These are phyloP conservation scores for Bombycilla garrulus DNA, from an alignment of 2,113 vertebrate species.

Conservation along the genomic window DNA sequence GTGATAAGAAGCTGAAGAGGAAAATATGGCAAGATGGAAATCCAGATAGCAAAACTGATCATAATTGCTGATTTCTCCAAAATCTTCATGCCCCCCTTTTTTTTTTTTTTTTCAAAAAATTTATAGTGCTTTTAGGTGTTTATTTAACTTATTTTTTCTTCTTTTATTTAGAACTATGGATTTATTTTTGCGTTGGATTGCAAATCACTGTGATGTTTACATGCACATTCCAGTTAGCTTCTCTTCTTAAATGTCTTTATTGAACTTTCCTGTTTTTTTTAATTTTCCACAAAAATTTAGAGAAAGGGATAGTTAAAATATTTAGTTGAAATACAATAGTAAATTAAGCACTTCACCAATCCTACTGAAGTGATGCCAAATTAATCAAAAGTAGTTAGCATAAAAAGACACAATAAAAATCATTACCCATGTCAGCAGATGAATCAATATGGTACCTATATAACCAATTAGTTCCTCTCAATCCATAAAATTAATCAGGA, in stretches of 20 bases:
- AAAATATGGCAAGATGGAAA: neutral
- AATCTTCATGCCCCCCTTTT: neutral
- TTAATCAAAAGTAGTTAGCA: neutral
- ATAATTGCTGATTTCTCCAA: neutral
- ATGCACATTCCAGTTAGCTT: neutral
- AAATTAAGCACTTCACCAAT: neutral
- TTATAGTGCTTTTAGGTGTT: neutral
- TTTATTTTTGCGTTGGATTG: neutral
- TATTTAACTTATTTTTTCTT: neutral
- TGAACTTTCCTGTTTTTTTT: neutral
- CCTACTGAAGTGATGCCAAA: neutral
- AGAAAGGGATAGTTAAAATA: neutral
- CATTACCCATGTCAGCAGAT: neutral
- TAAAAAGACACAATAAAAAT: slow-evolving; percentile 14
- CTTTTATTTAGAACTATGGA: neutral
- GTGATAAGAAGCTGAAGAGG: neutral
- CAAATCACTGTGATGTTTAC: neutral
- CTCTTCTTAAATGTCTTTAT: neutral
- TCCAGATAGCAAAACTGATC: neutral
- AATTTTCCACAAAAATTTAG: neutral
- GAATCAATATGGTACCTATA: neutral
- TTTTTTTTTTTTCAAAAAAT: neutral
- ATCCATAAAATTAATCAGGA: neutral
- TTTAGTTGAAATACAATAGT: neutral
- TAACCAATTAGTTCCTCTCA: neutral